A percentile compares a stretch with the other conserved stretches of the same genome.
Conservation (phyloP, 92 coral and sea anemone genomes). For the Actinernus sp. region DNA sequence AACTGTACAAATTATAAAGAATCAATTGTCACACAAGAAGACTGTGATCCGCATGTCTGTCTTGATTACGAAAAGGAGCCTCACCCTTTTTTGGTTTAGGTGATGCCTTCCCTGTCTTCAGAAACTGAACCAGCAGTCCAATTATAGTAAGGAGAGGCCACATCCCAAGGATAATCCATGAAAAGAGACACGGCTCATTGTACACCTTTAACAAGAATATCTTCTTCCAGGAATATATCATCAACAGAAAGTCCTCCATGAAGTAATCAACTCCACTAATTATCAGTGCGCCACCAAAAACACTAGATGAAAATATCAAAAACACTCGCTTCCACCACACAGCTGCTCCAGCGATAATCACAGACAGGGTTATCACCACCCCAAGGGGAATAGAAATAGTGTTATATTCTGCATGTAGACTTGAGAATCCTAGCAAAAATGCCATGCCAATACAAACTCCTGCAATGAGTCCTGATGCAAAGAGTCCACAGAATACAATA, state of each 20-base stretch:
- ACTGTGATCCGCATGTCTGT: constrained; percentile 12
- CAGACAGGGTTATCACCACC: constrained; percentile 66
- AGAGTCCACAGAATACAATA: constrained; percentile 89
- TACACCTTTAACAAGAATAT: constrained; percentile 47
- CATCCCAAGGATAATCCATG: constrained; percentile 83
- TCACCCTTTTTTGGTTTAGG: constrained; percentile 89
- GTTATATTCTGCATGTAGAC: constrained; percentile 51
- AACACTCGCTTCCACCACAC: constrained; percentile 97
- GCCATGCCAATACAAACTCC: constrained; percentile 83
- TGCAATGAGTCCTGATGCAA: constrained; percentile 80
- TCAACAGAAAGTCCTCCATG: constrained; percentile 83
- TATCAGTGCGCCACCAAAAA: constrained; percentile 84
- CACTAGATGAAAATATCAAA: constrained; percentile 69
- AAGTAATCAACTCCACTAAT: constrained; percentile 85
- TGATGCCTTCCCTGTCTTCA: constrained; percentile 84
- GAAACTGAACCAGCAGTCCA: constrained; percentile 94
- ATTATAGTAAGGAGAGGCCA: constrained; percentile 79
- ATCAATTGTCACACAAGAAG: constrained; percentile 6
- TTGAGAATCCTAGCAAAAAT: constrained; percentile 71
- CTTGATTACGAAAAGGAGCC: constrained; percentile 41
- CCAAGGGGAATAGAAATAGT: constrained; percentile 83
- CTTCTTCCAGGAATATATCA: constrained; percentile 63
- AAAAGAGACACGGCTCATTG: constrained; percentile 76
- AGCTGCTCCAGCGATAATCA: constrained; percentile 80
- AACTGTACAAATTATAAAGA: neutral